Evolutionary conservation across 2,888 invertebrate species (phyloP), one percentile per base, ranked within the genome.

Genomic region (Netelia melanura): DNA sequence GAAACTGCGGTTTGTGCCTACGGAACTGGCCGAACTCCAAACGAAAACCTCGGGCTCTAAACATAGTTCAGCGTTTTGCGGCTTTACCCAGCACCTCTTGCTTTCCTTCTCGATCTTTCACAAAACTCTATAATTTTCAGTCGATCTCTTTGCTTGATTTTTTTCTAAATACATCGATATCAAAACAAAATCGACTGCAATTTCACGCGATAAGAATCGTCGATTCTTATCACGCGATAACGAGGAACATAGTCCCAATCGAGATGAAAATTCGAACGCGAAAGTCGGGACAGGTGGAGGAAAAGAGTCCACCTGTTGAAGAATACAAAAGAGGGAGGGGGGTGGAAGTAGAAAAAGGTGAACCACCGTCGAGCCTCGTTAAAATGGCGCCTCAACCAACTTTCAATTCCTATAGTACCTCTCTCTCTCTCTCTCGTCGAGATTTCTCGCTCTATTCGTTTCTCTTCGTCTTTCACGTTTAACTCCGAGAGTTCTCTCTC

Each of bases 1-100:
- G 67, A 72, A 65, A 3, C 48, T 78, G 81, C 84, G 87, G 89
- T 90, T 91, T 89, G 90, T 91, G 87, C 89, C 86, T 88, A 87
- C 86, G 84, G 81, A 88, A 89, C 89, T 93, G 93, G 93, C 92
- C 84, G 54, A 25, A 44, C 67, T 92, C 93, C 93, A 93, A 92
- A 81, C 87, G 86, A 89, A 89, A 89, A 89, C 87, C 89, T 86
- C 88, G 83, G 86, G 86, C 89, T 92, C 93, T 93, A 92, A 92
- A 92, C 92, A 91, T 93, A 93, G 92, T 87, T 86, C 82, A 76
- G 64, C 71, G 58, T 74, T 64, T 85, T 83, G 80, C 83, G 76
- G 77, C 77, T 83, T 83, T 62, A 68, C 82, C 84, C 78, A 70
- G 65, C 72, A 79, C 76, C 78, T 70, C 11, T 82, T 79, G 64